These are phyloP conservation scores for Ferrisia virgata DNA, from an alignment of 2,888 invertebrate genomes.

Conservation along the genomic window DNA sequence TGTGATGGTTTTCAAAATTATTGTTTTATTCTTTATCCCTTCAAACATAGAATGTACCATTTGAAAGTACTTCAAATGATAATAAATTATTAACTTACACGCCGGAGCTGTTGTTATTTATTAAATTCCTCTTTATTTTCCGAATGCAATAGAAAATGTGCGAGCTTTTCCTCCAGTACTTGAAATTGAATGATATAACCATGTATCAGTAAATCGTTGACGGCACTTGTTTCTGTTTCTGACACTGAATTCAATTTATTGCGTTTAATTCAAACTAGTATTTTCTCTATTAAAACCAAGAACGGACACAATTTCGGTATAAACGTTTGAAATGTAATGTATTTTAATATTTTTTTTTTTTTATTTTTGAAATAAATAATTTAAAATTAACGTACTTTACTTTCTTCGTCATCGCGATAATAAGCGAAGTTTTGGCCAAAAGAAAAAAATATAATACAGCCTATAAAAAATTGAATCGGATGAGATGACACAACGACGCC, in stretches of 20 bases:
- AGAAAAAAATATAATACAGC: no score
- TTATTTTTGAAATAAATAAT: neutral
- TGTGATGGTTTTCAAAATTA: conserved; percentile 10
- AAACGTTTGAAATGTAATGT: conserved; percentile 19
- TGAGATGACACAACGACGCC: neutral
- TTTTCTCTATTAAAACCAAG: conserved; percentile 26
- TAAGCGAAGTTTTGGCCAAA: no score
- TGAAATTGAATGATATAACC: conserved; percentile 44
- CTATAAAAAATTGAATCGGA: neutral
- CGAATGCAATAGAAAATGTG: conserved; percentile 38
- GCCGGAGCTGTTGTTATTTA: conserved; percentile 37
- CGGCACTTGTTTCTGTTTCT: conserved; percentile 34
- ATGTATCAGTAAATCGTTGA: conserved; percentile 44
- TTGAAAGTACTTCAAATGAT: conserved; percentile 36
- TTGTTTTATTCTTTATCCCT: conserved; percentile 26
- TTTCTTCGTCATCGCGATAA: neutral
- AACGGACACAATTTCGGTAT: neutral
- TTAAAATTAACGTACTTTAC: neutral
- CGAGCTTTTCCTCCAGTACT: conserved; percentile 26
- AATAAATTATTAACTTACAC: conserved; percentile 40
- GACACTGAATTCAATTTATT: conserved; percentile 44
- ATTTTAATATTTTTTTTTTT: neutral
- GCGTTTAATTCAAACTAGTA: conserved; percentile 21
- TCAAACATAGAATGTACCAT: conserved; percentile 29
- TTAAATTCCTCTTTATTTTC: conserved; percentile 42